Conservation (phyloP, 2,113 vertebrate genomes). For the Otus sunia region DNA sequence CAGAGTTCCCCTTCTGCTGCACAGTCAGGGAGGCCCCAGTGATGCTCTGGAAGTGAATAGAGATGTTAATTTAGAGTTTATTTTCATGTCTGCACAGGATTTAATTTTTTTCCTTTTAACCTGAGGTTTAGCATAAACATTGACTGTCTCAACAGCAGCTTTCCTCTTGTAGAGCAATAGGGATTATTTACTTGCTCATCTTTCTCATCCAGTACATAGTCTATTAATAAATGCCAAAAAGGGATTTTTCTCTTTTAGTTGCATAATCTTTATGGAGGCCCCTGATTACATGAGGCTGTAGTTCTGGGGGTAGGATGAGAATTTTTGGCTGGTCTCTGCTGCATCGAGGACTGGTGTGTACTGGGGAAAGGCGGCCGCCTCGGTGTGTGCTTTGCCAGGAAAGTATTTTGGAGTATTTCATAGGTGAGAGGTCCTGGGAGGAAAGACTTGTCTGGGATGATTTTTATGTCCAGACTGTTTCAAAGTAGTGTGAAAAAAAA, state of each 20-base stretch:
- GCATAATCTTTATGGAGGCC: neutral
- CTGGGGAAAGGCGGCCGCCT: neutral
- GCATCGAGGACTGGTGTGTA: accelerated
- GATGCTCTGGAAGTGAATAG: neutral
- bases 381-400: neutral
- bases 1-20: neutral
- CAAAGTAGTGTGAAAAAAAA: neutral
- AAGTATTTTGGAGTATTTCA: neutral
- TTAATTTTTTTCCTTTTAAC: neutral
- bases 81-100: neutral
- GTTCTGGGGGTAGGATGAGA: neutral
- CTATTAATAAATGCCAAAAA: neutral
- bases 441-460: neutral
- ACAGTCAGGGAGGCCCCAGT: neutral
- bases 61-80: conserved; percentile 5
- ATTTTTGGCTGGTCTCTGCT: neutral
- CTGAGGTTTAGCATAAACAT: neutral
- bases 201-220: neutral
- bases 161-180: neutral
- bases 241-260: neutral
- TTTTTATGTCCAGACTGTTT: neutral
- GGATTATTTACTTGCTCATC: neutral
- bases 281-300: neutral
- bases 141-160: neutral
- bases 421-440: neutral